phyloP scores from a whole-genome alignment of 2,113 vertebrate genomes.

The Speoplatyrhinus poulsoni region DNA sequence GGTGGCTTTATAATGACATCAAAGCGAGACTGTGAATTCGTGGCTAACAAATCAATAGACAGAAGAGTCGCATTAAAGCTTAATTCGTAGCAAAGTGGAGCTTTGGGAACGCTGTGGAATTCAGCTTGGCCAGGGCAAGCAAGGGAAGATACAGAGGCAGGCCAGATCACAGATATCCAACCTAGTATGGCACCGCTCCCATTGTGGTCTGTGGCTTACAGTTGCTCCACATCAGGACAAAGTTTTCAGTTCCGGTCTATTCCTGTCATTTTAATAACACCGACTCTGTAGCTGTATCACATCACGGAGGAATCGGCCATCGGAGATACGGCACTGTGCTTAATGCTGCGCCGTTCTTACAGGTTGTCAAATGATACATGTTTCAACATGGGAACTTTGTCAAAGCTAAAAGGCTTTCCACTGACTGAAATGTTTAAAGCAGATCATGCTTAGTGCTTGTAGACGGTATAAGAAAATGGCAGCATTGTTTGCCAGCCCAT shows the following conservation, averaged over 20 bases:
- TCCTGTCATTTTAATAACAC: not conserved
- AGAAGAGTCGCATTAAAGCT: constrained; percentile 74
- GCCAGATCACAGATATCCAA: constrained; percentile 56
- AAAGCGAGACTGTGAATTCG: constrained; percentile 76
- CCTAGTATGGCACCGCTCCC: constrained; percentile 48
- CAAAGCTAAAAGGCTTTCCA: not conserved
- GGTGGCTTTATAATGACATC: constrained; percentile 78
- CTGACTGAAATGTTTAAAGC: not conserved
- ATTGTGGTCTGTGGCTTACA: constrained; percentile 40
- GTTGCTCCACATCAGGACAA: constrained; percentile 21
- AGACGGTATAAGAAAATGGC: not conserved
- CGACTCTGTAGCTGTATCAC: not conserved
- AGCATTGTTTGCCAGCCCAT: not conserved
- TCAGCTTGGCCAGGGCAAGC: constrained; percentile 33
- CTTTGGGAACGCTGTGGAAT: constrained; percentile 66
- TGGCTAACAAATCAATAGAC: constrained; percentile 76
- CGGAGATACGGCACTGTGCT: not conserved
- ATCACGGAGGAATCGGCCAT: not conserved
- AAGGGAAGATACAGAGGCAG: constrained; percentile 35
- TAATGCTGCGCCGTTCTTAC: not conserved
- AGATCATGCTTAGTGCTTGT: not conserved
- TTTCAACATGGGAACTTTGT: not conserved
- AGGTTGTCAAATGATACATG: not conserved
- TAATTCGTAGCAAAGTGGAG: constrained; percentile 73
- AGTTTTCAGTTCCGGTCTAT: constrained; percentile 31